Evolutionary conservation across 2,113 vertebrate species (phyloP), one percentile per base, ranked within the genome.

Genomic region (Taxidea taxus): DNA sequence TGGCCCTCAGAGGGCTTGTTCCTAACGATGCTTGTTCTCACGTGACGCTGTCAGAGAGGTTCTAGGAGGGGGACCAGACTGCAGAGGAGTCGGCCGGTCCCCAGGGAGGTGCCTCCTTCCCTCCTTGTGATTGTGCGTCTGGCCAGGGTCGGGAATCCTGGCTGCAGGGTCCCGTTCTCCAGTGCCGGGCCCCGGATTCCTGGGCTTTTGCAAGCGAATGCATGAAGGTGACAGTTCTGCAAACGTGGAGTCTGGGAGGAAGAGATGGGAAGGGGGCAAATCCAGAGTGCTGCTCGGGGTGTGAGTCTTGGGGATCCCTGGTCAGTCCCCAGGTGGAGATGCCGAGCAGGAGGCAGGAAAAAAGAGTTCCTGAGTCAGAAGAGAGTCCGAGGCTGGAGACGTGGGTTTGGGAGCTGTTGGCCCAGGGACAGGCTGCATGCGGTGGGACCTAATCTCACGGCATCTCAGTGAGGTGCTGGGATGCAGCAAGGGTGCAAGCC

Each of bases 381-480:
- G 54, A 15, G 21, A 23, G n/a, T 2, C 2, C 4, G 10, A 2
- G 23, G 23, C 23, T 39, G 44, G 6, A 16, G 44, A 44, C 2
- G 7, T 20, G 75, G 16, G 29, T 56, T 9, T 37, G 74, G 64
- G 47, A 56, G 37, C 1, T 31, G 27, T 10, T 13, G 14, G n/a
- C n/a, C 27, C 0, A 0, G 10, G 31, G 20, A 3, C 1, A 14
- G 82, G 13, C 0, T 2, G 0, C 2, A 3, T 7, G 31, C 31
- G 1, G 6, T 34, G 3, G 25, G 42, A 8, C 2, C 70, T 44
- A 1, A 74, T 44, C 23, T 15, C 39, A 7, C 25, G 0, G 25
- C 23, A 1, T 42, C 23, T 39, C 37, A 6, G 68, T 5, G 2
- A 23, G 5, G 68, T 2, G 0, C 66, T 21, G 8, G 34, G 34